Conservation (phyloP, 2,797 vertebrate genomes). For the Telmatherina bonti region DNA sequence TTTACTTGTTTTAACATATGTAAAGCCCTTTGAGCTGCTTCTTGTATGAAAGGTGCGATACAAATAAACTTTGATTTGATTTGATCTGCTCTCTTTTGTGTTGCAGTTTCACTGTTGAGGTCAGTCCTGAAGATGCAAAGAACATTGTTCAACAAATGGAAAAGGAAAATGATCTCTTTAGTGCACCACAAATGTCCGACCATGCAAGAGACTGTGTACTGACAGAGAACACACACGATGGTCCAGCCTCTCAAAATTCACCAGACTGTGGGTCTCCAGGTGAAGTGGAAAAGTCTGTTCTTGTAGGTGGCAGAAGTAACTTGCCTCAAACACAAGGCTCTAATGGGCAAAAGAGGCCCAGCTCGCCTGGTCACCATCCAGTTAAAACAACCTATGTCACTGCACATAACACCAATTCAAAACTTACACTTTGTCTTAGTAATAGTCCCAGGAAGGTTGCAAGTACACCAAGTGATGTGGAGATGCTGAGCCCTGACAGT, state of each 20-base stretch:
- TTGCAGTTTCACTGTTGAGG: slow-evolving; percentile 55
- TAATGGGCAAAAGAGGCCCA: slow-evolving; percentile 68
- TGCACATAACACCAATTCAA: slow-evolving; percentile 42
- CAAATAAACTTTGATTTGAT: too few species aligned
- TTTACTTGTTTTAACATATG: too few species aligned
- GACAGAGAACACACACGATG: slow-evolving; percentile 37
- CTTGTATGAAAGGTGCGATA: too few species aligned
- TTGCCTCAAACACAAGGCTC: slow-evolving; percentile 36
- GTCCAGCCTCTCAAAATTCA: slow-evolving; percentile 39
- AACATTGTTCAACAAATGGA: slow-evolving; percentile 33
- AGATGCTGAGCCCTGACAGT: slow-evolving; percentile 81
- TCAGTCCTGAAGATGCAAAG: slow-evolving; percentile 37
- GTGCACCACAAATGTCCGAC: slow-evolving; percentile 25
- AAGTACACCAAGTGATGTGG: slow-evolving; percentile 63
- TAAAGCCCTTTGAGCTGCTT: too few species aligned
- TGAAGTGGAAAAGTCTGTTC: slow-evolving; percentile 29
- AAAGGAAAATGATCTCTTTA: slow-evolving; percentile 43
- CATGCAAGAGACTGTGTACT: slow-evolving; percentile 12
- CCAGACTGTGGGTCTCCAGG: slow-evolving; percentile 41
- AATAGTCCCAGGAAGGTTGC: slow-evolving; percentile 48
- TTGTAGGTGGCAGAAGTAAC: slow-evolving; percentile 16
- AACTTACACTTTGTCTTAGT: slow-evolving; percentile 53
- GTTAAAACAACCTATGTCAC: slow-evolving; percentile 52
- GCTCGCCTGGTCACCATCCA: slow-evolving; percentile 58
- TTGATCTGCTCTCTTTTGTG: slow-evolving; percentile 4